These are phyloP conservation scores for Hyperoplus immaculatus DNA, from an alignment of 2,797 vertebrate genomes.

Conservation along the genomic window DNA sequence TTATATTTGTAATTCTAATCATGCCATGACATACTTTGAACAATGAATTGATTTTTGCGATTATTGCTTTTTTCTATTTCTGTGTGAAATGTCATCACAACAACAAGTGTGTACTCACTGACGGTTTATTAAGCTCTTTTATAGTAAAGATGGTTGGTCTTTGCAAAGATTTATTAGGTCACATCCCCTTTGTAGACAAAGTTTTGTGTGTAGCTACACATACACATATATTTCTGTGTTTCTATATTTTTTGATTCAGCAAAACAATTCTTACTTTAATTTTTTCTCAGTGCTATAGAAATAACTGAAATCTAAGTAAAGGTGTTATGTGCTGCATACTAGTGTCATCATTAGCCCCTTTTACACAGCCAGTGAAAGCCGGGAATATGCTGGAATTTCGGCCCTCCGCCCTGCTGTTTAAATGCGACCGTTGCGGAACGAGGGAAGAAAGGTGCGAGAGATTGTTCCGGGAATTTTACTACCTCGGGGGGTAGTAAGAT, in stretches of 20 bases:
- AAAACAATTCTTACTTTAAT: neutral
- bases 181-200: neutral
- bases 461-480: no score
- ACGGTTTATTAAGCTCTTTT: neutral
- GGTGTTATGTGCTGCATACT: neutral
- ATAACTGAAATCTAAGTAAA: neutral
- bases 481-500: no score
- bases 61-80: neutral
- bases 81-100: conserved; percentile 47
- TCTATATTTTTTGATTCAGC: neutral
- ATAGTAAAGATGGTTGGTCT: neutral
- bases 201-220: no score
- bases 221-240: neutral
- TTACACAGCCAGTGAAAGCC: no score
- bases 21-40: conserved; percentile 31
- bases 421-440: no score
- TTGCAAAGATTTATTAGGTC: conserved; percentile 6
- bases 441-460: no score
- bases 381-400: no score
- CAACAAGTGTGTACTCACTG: conserved; percentile 3
- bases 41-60: conserved; percentile 39
- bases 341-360: neutral
- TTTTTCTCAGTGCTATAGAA: neutral
- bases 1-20: conserved; percentile 49
- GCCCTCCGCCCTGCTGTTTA: no score